Base-by-base conservation (phyloP, 2,113 vertebrate species). In the Cathartes aura region DNA sequence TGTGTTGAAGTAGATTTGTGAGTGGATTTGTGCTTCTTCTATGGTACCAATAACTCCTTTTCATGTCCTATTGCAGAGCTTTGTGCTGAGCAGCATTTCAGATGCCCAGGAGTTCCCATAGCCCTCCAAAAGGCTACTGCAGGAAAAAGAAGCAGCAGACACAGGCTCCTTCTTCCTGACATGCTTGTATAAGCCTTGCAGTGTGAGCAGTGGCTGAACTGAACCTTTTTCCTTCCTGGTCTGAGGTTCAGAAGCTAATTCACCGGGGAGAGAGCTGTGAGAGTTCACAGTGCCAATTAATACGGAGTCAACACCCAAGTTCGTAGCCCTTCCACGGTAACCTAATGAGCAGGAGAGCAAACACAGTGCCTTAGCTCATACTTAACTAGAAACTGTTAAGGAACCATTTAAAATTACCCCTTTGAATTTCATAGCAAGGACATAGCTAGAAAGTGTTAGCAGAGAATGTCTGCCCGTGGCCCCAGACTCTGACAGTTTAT, bases 401-500 rank as follows among this genome's bases (percentile, higher is more conserved):
- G 45, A 91, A 42, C 15, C 15, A 59, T 81, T 95, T 91, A 38
- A 89, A 87, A 78, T 55, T 15, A 55, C 6, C 29, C 20, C 38
- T 91, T 92, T 47, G 47, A 87, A 91, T 79, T 96, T 59, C 56
- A 74, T 17, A 47, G 50, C 42, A 81, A 84, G 26, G 80, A 59
- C 59, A 74, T 27, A 87, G 15, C 80, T 87, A 89, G 76, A 91
- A 96, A 82, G 89, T 82, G 87, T 95, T 91, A 91, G 64, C 50
- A 89, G 75, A 78, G 30, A 87, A n/a, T n/a, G 59, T 42, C 59
- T 79, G 87, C 76, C 63, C 5, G 0, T 32, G 52, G 56, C 20
- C 64, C 42, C 91, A 79, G 38, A 52, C 20, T 71, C 50, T 91
- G 52, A 75, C 15, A 30, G 14, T 92, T 89, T 75, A 91, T 56